Conservation (phyloP, 2,797 vertebrate genomes). For the Coracias cyanogaster region DNA sequence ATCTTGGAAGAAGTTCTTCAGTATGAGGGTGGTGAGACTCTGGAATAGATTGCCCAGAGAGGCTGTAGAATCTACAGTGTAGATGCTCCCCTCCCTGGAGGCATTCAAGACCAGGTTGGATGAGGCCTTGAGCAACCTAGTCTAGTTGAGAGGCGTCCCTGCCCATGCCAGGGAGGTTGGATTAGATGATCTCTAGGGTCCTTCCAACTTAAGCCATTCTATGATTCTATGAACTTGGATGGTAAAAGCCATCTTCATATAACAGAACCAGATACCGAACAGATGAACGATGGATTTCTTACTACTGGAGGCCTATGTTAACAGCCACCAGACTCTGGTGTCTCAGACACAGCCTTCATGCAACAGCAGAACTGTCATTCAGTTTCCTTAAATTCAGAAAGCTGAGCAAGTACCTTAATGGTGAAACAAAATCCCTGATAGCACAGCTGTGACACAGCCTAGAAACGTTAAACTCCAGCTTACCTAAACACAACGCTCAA, state of each 20-base stretch:
- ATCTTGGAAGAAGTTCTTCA: too few species aligned
- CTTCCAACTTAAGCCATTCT: too few species aligned
- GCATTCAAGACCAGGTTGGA: too few species aligned
- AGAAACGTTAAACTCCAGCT: background rate
- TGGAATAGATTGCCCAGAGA: too few species aligned
- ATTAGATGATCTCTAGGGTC: too few species aligned
- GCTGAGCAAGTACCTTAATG: background rate
- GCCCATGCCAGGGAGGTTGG: too few species aligned
- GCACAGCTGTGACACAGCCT: background rate
- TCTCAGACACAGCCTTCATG: background rate
- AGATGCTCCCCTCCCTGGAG: too few species aligned
- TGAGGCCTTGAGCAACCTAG: too few species aligned
- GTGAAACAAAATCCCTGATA: background rate
- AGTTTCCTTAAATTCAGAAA: background rate
- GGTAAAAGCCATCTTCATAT: background rate
- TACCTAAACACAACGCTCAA: background rate
- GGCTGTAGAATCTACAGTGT: too few species aligned
- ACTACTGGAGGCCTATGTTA: accelerated
- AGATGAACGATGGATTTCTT: background rate
- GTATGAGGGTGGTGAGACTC: too few species aligned
- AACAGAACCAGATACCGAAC: background rate
- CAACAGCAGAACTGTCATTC: background rate
- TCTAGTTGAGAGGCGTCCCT: too few species aligned
- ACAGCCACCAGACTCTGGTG: background rate
- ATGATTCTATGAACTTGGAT: background rate